phyloP scores from a whole-genome alignment of 2,113 vertebrate species.

The Gadus chalcogrammus region DNA sequence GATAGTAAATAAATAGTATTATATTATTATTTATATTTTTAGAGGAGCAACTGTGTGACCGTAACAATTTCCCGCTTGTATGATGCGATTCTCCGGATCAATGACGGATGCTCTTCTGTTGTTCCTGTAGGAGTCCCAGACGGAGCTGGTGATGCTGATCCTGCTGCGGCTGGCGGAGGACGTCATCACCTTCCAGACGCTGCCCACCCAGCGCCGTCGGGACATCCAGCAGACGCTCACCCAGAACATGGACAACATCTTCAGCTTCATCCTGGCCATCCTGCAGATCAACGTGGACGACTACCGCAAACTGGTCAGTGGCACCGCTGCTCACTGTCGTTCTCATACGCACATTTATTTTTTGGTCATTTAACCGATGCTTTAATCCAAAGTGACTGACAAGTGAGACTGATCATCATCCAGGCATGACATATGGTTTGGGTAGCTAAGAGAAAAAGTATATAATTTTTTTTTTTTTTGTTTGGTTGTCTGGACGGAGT shows the following conservation, averaged over 20 bases:
- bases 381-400: background rate
- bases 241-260: conserved; percentile 93
- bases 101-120: too few relatives aligned
- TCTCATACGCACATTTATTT: background rate
- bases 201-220: conserved; percentile 88
- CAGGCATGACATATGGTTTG: too few relatives aligned
- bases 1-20: too few relatives aligned
- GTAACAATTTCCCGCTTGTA: too few relatives aligned
- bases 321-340: background rate
- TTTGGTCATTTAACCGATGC: conserved; percentile 3
- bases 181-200: conserved; percentile 93
- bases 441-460: too few relatives aligned
- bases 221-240: conserved; percentile 97
- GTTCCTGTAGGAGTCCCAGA: conserved; percentile 85
- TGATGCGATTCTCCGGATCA: too few relatives aligned
- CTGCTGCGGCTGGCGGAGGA: conserved; percentile 93
- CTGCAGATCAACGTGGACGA: conserved; percentile 85
- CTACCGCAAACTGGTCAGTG: conserved; percentile 77
- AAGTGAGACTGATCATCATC: too few relatives aligned
- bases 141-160: conserved; percentile 96
- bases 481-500: background rate
- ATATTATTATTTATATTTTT: too few relatives aligned
- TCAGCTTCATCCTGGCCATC: conserved; percentile 86
- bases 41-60: too few relatives aligned
- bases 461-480: too few relatives aligned